Conservation (phyloP, 2,113 vertebrate genomes). For the Ahaetulla prasina region DNA sequence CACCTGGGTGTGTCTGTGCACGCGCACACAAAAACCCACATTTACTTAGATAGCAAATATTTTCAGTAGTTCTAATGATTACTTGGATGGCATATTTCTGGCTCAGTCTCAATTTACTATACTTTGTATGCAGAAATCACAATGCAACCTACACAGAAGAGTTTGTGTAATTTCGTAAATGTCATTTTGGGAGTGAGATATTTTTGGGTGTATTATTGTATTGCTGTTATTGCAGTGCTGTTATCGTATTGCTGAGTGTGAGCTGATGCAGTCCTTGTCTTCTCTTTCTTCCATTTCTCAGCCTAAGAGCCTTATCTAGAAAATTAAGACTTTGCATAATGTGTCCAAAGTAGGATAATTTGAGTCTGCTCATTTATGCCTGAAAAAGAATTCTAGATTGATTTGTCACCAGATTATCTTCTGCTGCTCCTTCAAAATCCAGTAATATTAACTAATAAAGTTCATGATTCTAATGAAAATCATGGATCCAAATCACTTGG, state of each 20-base stretch:
- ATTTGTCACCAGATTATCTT: not conserved
- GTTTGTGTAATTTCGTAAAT: not conserved
- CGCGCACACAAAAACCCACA: not conserved
- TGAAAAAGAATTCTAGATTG: not conserved
- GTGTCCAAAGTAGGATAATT: not conserved
- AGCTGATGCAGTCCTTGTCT: not conserved
- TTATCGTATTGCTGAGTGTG: not conserved
- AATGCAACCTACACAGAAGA: not conserved
- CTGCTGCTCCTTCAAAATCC: not conserved
- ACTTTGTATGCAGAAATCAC: not conserved
- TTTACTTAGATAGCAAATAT: not conserved
- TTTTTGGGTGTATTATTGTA: not conserved
- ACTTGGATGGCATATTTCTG: not conserved
- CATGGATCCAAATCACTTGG: not conserved
- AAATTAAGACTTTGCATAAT: not conserved
- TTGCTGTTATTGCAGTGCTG: not conserved
- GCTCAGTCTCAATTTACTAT: not conserved
- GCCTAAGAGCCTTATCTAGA: not conserved
- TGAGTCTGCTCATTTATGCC: not conserved
- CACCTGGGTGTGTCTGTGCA: not conserved
- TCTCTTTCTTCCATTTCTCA: not conserved
- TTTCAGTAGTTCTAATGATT: not conserved
- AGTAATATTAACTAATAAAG: not conserved
- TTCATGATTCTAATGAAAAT: not conserved
- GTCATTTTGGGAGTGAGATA: not conserved